These are phyloP conservation scores for Resseliella maxima DNA, from an alignment of 2,888 invertebrate genomes.

Conservation along the genomic window DNA sequence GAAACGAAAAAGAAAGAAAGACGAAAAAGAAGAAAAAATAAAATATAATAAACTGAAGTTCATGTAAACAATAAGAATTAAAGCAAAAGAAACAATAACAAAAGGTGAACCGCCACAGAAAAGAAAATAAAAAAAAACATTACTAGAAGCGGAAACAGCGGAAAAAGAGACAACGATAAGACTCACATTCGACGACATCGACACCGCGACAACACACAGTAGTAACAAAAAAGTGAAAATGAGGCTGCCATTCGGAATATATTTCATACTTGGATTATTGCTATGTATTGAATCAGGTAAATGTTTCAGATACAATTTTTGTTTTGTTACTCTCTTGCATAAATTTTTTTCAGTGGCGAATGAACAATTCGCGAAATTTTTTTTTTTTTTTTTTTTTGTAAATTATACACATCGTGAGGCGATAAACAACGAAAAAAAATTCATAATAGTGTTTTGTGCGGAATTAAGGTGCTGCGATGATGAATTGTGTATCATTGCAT, in stretches of 20 bases:
- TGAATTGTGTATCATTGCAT: conserved; percentile 19
- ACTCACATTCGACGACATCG: background rate
- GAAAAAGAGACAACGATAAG: background rate
- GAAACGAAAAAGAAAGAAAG: background rate
- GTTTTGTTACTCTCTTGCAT: background rate
- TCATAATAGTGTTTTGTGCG: too few species aligned
- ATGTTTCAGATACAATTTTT: conserved; percentile 13
- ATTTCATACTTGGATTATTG: conserved; percentile 66
- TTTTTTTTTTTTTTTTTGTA: background rate
- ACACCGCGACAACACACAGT: background rate
- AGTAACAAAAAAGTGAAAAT: conserved; percentile 59
- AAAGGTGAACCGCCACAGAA: background rate
- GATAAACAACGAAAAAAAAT: background rate
- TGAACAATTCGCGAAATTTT: background rate
- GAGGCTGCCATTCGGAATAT: conserved; percentile 63
- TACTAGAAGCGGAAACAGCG: conserved; percentile 8
- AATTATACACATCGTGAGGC: background rate
- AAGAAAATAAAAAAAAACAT: background rate
- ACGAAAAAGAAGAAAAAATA: too few species aligned
- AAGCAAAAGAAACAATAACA: conserved; percentile 45
- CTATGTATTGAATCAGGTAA: conserved; percentile 65
- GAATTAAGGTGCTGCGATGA: background rate
- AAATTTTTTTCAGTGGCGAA: background rate
- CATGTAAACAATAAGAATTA: conserved; percentile 41
- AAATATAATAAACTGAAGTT: conserved; percentile 48